Evolutionary conservation across 2,113 vertebrate genomes (phyloP).

Genomic region (Geococcyx californianus): DNA sequence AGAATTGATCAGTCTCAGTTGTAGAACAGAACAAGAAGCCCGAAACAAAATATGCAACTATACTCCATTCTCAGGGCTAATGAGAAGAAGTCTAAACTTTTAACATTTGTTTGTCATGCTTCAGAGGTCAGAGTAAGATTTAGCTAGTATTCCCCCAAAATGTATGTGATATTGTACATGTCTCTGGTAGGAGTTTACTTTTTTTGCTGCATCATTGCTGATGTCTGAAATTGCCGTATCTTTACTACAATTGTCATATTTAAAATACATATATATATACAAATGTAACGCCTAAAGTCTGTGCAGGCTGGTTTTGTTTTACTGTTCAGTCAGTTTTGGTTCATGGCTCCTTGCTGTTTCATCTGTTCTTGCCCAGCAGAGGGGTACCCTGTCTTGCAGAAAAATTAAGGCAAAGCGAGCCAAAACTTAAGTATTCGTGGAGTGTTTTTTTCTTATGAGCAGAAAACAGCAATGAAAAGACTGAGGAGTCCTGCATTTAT

Average conservation of each 20-base stretch:
- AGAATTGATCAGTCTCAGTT: neutral
- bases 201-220: neutral
- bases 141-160: neutral
- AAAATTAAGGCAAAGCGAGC: neutral
- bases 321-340: neutral
- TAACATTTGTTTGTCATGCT: neutral
- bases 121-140: neutral
- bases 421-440: neutral
- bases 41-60: neutral
- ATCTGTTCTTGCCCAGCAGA: conserved; percentile 34
- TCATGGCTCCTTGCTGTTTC: neutral
- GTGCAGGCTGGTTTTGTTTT: neutral
- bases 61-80: neutral
- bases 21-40: neutral
- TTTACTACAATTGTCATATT: neutral
- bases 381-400: neutral
- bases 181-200: neutral
- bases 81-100: neutral
- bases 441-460: neutral
- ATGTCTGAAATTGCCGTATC: neutral
- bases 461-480: neutral
- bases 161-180: rapidly evolving
- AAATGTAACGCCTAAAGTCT: neutral
- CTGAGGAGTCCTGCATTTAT: neutral
- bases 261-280: neutral